phyloP scores from a whole-genome alignment of 2,113 vertebrate species.

The Macrotus californicus region DNA sequence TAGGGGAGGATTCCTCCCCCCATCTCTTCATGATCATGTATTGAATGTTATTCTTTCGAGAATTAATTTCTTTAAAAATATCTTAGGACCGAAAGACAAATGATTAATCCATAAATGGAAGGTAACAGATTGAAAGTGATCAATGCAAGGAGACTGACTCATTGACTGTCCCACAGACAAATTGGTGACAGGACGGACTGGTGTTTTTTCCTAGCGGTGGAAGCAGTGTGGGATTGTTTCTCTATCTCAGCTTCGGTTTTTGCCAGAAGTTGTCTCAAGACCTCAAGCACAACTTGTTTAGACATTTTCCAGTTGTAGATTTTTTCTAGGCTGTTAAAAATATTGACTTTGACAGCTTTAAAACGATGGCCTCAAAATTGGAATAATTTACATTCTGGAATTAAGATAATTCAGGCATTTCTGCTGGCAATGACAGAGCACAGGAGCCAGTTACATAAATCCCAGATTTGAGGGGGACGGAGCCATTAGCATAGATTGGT shows the following conservation, averaged over 20 bases:
- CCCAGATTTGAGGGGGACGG: slow-evolving; percentile 53
- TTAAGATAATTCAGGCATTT: slow-evolving; percentile 74
- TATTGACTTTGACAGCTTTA: slow-evolving; percentile 75
- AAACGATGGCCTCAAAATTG: slow-evolving; percentile 76
- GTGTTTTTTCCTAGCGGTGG: slow-evolving; percentile 10
- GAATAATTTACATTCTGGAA: slow-evolving; percentile 75
- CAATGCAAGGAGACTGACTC: background rate
- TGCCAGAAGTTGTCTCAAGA: slow-evolving; percentile 68
- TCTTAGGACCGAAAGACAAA: background rate
- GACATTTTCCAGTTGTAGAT: slow-evolving; percentile 65
- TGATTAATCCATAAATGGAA: slow-evolving; percentile 28
- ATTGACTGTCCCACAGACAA: background rate
- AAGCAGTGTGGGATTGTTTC: slow-evolving; percentile 45
- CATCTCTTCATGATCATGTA: background rate
- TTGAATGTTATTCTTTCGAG: slow-evolving; percentile 10
- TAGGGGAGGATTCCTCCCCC: background rate
- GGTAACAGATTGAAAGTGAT: slow-evolving; percentile 43
- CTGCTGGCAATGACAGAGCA: slow-evolving; percentile 37
- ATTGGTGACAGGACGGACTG: background rate
- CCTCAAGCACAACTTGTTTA: slow-evolving; percentile 70
- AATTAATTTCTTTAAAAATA: slow-evolving; percentile 35
- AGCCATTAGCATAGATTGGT: slow-evolving; percentile 55
- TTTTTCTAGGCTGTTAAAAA: slow-evolving; percentile 69
- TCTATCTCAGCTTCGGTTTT: slow-evolving; percentile 61
- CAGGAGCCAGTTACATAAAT: slow-evolving; percentile 68